Base-by-base conservation (phyloP, 2,113 vertebrate species). In the Pedionomus torquatus region DNA sequence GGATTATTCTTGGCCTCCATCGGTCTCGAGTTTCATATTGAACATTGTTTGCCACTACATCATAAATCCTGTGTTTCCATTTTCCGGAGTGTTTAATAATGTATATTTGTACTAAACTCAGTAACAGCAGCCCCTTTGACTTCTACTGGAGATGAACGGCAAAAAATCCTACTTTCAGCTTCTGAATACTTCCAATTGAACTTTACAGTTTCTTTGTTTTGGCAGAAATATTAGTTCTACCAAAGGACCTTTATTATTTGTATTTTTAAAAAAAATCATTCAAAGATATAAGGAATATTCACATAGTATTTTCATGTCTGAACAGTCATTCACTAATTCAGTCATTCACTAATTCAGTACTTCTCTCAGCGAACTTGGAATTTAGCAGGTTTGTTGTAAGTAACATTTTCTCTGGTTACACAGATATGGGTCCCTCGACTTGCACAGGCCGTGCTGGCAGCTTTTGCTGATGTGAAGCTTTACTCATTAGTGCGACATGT, bases 371-470 rank as follows among this genome's bases (percentile, higher is more conserved):
- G 3, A 77, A 90, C 26, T 10, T 35, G 33, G 39, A 77, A 64
- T 70, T 60, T 49, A 49, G 72, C 35, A 70, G 23, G 23, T 52
- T 55, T 86, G 9, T 41, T 72, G 18, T 16, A 66, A 89, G 30
- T 79, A 39, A 39, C 37, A 17, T 69, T 79, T 81, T 82, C 58
- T 87, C 54, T 84, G 19, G 60, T 77, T 44, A 37, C 90, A 43
- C 94, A 99, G 99, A 98, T 99, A 92, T 99, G 99, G 99, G 95
- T 98, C 35, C 99, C 99, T 44, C 98, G 99, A 80, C 89, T 99
- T 43, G 76, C 95, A 68, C 99, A 99, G 66, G 98, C 99, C 1
- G 93, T 99, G 61, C 97, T 99, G 31, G 98, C 99, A 74, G 98
- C 99, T 14, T 95, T 98, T 69, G 99, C 99, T 20, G 99, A 99